phyloP scores from a whole-genome alignment of 1,140 invertebrate genomes.

The Drosophila nigromelanica region DNA sequence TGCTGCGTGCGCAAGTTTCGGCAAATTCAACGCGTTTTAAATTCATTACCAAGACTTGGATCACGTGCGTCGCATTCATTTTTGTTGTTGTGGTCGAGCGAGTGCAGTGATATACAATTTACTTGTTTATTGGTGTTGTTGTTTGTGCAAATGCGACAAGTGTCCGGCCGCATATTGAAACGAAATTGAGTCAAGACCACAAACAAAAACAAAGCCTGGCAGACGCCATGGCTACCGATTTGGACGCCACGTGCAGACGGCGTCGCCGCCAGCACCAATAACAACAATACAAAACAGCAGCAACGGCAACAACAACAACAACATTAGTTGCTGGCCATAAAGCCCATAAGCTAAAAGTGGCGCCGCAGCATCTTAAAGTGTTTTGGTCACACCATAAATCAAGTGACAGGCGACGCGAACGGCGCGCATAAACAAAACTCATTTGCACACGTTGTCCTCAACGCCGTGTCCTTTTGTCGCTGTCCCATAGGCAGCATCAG shows the following conservation, averaged over 20 bases:
- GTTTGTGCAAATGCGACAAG: constrained; percentile 18
- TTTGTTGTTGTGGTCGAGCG: constrained; percentile 21
- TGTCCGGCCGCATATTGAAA: constrained; percentile 7
- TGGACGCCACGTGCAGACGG: constrained; percentile 65
- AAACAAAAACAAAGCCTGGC: constrained; percentile 46
- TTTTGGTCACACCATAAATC: constrained; percentile 54
- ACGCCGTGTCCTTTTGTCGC: constrained; percentile 40
- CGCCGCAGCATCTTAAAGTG: constrained; percentile 51
- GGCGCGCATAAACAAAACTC: constrained; percentile 55
- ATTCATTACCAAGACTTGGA: constrained; percentile 21
- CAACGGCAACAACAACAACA: constrained; percentile 8
- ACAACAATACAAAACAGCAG: constrained; percentile 10
- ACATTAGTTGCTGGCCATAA: constrained; percentile 33
- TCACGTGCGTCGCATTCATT: constrained; percentile 32
- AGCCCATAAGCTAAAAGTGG: constrained; percentile 43
- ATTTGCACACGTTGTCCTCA: constrained; percentile 54
- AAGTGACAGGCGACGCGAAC: constrained; percentile 47
- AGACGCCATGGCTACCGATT: constrained; percentile 41
- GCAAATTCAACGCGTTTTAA: constrained; percentile 9
- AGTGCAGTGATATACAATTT: constrained; percentile 26
- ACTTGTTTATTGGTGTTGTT: constrained; percentile 1
- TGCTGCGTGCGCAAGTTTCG: constrained; percentile 33
- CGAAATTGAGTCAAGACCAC: neutral
- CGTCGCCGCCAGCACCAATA: constrained; percentile 51
- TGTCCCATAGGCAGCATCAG: constrained; percentile 24